These are phyloP conservation scores for Labrus mixtus DNA, from an alignment of 2,113 vertebrate genomes.

Conservation along the genomic window DNA sequence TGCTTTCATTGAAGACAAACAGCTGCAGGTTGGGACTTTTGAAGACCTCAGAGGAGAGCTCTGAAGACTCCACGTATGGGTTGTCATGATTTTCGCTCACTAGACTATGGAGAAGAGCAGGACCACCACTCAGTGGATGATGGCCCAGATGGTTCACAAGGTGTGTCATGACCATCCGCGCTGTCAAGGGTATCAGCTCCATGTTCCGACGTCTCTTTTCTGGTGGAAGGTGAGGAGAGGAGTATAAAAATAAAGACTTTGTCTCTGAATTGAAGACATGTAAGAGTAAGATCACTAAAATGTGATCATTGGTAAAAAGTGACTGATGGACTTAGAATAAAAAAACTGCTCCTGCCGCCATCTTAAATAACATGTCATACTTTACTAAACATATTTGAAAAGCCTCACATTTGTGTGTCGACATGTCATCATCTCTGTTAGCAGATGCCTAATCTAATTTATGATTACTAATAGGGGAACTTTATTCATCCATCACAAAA, in stretches of 20 bases:
- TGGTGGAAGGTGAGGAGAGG: slow-evolving; percentile 61
- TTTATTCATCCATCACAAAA: slow-evolving; percentile 78
- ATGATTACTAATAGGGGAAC: slow-evolving; percentile 71
- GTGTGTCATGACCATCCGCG: slow-evolving; percentile 96
- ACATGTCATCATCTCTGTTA: slow-evolving; percentile 65
- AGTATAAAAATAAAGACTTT: slow-evolving; percentile 15
- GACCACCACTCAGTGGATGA: slow-evolving; percentile 92
- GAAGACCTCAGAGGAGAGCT: slow-evolving; percentile 96
- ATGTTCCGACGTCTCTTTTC: slow-evolving; percentile 92
- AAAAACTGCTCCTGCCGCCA: neutral
- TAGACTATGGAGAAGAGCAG: slow-evolving; percentile 94
- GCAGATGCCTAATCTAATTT: slow-evolving; percentile 74
- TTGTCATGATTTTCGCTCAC: slow-evolving; percentile 97
- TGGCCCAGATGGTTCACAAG: slow-evolving; percentile 97
- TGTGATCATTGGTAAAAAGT: slow-evolving; percentile 3
- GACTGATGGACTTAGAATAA: slow-evolving; percentile 18
- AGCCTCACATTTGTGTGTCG: slow-evolving; percentile 56
- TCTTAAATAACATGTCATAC: slow-evolving; percentile 34
- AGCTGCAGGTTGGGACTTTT: slow-evolving; percentile 96
- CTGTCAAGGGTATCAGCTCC: slow-evolving; percentile 94
- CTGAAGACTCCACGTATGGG: slow-evolving; percentile 88
- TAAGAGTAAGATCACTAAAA: neutral
- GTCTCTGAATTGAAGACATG: slow-evolving; percentile 5
- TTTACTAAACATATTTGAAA: slow-evolving; percentile 33
- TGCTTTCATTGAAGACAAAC: slow-evolving; percentile 96